phyloP scores from a whole-genome alignment of 1,140 invertebrate species.

The Conus ventricosus region DNA sequence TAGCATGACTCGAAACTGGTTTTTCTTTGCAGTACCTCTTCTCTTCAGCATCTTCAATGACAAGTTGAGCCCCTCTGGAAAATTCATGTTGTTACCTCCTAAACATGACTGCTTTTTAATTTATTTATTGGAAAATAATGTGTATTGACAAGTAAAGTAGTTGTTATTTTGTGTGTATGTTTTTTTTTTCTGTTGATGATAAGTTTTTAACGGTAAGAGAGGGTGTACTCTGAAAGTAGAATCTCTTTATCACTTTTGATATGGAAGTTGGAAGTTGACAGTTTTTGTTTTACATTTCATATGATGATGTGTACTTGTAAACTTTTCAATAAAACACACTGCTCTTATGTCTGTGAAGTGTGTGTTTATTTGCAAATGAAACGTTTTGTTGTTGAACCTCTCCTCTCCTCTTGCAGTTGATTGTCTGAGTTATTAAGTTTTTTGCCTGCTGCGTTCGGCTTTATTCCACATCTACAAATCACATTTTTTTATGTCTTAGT shows the following conservation, averaged over 20 bases:
- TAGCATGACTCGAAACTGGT: too few species aligned
- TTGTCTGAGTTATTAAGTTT: too few species aligned
- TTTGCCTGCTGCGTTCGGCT: too few species aligned
- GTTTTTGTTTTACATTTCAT: neutral
- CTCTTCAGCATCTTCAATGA: neutral
- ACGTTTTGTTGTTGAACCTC: too few species aligned
- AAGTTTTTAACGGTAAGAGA: neutral
- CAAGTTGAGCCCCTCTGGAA: neutral
- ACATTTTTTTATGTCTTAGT: too few species aligned
- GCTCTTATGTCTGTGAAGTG: neutral
- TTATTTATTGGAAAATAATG: neutral
- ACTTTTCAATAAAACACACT: slow-evolving; percentile 7
- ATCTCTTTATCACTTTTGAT: slow-evolving; percentile 11
- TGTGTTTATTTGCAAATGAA: neutral
- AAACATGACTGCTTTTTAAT: neutral
- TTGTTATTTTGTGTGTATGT: neutral
- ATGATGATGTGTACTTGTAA: slow-evolving; percentile 1
- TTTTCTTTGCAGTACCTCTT: too few species aligned
- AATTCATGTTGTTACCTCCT: neutral
- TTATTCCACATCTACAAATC: too few species aligned
- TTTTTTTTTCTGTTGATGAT: neutral
- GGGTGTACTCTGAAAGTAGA: neutral
- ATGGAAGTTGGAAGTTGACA: neutral
- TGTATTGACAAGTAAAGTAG: slow-evolving; percentile 2
- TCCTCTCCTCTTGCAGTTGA: too few species aligned